Base-by-base conservation (phyloP, 53 echinoderm and acorn worm species). In the Henricia sp. region DNA sequence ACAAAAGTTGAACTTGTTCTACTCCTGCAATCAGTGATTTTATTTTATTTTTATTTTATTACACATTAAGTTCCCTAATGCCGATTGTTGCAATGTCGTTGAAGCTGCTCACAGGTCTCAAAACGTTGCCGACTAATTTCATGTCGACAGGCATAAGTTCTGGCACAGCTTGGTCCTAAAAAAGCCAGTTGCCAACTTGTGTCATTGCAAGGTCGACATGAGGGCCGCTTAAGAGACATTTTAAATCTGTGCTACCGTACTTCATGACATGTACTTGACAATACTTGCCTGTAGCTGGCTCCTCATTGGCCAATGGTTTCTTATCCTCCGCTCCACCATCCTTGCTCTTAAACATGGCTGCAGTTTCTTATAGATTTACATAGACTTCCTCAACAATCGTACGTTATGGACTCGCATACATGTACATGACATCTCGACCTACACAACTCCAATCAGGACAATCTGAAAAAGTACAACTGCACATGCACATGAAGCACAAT, bases 241-340 rank as follows among this genome's bases (percentile, higher is more conserved):
- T 20, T 60, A 6, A 1, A 60, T n/a, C n/a, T 16, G 16, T 14
- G 32, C 62, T 60, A 4, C 17, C 20, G 27, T 6, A 44, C 6
- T 44, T 44, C 13, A 44, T 44, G 13, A 6, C 4, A 3, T 60
- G 62, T 26, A 60, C 70, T 70, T 28, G 46, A 43, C 46, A 44
- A 29, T 44, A 6, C 44, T 44, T 13, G 13, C 13, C 13, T 21
- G 71, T 16, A 29, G 3, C 9, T 13, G 48, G 50, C 13, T 27
- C 42, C 23, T 77, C 77, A 77, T 71, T 50, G 34, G 77, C 77
- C 19, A 77, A 27, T 57, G 80, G 80, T 34, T 80, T 80, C 44
- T 43, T 80, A 44, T 80, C 80, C 33, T 80, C 80, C 46, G n/a
- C n/a, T n/a, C 32, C 50, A 2, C 9, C 43, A 11, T 64, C 64